Base-by-base conservation (phyloP, 2,888 invertebrate species). In the Tillus elongatus region DNA sequence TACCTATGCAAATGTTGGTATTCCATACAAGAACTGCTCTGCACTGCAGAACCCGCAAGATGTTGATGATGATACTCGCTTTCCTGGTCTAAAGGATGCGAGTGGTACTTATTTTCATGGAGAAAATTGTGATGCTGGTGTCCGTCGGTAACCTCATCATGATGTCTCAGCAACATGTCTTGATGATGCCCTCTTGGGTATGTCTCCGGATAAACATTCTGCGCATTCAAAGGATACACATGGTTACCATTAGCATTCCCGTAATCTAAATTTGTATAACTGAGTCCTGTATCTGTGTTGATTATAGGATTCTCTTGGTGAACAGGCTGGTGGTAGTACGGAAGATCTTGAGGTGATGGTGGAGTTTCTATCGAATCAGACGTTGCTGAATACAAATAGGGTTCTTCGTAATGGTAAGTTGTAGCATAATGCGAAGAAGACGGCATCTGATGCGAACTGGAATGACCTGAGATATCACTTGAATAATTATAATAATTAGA, bases 201-300 rank as follows among this genome's bases (percentile, higher is more conserved):
- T 11, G 57, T 57, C 34, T 51, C 37, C 37, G 53, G 51, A 45
- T 60, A 57, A 16, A 54, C 51, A 39, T 49, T 56, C 39, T 62
- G 61, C 39, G 59, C 60, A 3, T 52, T 50, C 24, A 37, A 39
- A 4, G 51, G 56, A 45, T 58, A 66, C 28, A 46, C 53, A 30
- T 49, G 56, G 51, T 32, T 52, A 42, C 52, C 54, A 47, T 58
- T 72, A 56, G 69, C 60, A 35, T 64, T 63, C 2, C 75, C 75
- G 54, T 87, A 88, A 63, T 91, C 90, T 52, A 91, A 67, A 61
- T 90, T 90, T 1, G 90, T 90, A 62, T 91, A 91, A 62, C 89
- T 88, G 40, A 91, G 70, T 1, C 90, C 90, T 28, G 87, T 81
- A 56, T 87, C 87, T 1, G 86, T 82, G 56, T 82, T 86, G 49